Base-by-base conservation (phyloP, 1,140 invertebrate genomes). In the Drosophila quadrilineata region DNA sequence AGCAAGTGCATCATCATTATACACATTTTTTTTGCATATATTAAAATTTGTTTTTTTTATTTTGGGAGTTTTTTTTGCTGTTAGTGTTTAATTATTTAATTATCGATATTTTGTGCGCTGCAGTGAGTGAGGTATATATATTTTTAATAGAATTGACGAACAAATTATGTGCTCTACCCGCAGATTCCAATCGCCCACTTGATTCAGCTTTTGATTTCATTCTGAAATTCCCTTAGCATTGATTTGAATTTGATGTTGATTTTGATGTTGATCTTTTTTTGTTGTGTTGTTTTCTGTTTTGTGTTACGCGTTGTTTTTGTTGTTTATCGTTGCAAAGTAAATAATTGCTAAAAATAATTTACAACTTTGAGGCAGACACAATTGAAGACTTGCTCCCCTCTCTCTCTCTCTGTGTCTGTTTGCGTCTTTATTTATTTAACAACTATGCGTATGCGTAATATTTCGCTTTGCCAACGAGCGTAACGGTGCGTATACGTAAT, bases 391-490 rank as follows among this genome's bases (percentile, higher is more conserved):
- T 48, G 66, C 56, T 52, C 56, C n/a, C n/a, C n/a, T 53, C 26
- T 64, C 59, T 58, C 57, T 19, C 21, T 45, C 22, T 53, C 14
- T 35, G 26, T 29, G 17, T 36, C 58, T 62, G 31, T 56, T 43
- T 35, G 41, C 28, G 54, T 43, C 52, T 56, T 28, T 69, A 75
- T 60, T 64, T 73, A 66, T 75, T 80, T 17, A 69, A 71, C 76
- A 82, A 84, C 74, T 48, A 36, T 79, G 74, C 79, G 79, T 84
- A 84, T 84, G 74, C 79, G 74, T 85, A 84, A 84, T 84, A 85
- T 84, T 85, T 70, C 50, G 35, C 33, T 41, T 63, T 38, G 60
- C 57, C 46, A 67, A 62, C 64, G 56, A 59, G 70, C 63, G 79
- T 65, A 82, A 53, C 77, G 36, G 48, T 62, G 76, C 73, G 77